phyloP scores from a whole-genome alignment of 2,113 vertebrate species.

The Amphilophus citrinellus region DNA sequence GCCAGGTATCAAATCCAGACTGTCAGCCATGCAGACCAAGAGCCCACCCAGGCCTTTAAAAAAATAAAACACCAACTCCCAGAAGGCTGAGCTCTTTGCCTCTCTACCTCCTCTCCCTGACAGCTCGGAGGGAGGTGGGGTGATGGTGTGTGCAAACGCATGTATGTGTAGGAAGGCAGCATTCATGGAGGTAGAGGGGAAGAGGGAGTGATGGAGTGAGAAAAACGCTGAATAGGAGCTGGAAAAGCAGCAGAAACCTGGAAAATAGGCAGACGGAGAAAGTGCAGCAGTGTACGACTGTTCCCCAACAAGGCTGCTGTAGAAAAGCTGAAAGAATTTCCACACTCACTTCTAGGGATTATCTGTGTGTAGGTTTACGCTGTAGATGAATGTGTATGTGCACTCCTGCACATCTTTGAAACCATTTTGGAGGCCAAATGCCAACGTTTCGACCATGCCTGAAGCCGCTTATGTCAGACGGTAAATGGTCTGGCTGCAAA shows the following conservation, averaged over 20 bases:
- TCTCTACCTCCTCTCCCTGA: conserved; percentile 58
- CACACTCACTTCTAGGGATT: not conserved
- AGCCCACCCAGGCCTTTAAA: conserved; percentile 65
- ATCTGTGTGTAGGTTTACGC: not conserved
- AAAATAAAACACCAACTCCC: conserved; percentile 71
- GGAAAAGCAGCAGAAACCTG: not conserved
- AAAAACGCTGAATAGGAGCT: conserved; percentile 28
- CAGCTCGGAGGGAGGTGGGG: conserved; percentile 57
- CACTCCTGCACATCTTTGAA: conserved; percentile 6
- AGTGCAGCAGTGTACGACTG: not conserved
- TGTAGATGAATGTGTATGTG: not conserved
- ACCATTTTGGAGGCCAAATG: conserved; percentile 20
- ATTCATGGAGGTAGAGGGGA: not conserved
- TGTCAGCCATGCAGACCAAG: conserved; percentile 69
- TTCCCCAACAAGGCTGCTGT: conserved; percentile 8
- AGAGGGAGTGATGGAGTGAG: conserved; percentile 16
- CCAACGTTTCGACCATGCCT: conserved; percentile 14
- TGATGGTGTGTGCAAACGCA: conserved; percentile 5
- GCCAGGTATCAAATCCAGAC: conserved; percentile 77
- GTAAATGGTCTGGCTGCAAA: conserved; percentile 53
- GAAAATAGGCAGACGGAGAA: conserved; percentile 20
- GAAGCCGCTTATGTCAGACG: conserved; percentile 49
- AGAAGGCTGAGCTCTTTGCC: conserved; percentile 68
- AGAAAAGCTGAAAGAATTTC: not conserved
- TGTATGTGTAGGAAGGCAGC: not conserved